Evolutionary conservation across 2,113 vertebrate species (phyloP), one percentile per base, ranked within the genome.

Genomic region (Progne subis): DNA sequence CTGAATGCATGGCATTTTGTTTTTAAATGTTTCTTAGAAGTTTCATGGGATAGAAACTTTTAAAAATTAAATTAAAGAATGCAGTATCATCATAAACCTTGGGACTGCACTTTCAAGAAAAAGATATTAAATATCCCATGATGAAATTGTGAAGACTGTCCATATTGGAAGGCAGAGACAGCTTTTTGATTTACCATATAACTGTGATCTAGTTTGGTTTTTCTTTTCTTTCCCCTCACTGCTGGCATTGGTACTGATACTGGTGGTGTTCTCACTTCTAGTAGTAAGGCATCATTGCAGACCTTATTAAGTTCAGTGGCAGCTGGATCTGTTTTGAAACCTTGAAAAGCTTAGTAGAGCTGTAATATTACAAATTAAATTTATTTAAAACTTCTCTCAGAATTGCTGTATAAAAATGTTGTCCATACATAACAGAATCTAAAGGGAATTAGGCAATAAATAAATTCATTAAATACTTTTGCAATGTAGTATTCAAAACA

Each of bases 371-470:
- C 59, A 60, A 89, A 37, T 92, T 67, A 81, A 74, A 32, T 82
- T 44, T 84, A 52, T 91, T 84, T 69, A 56, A 74, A 37, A 1
- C 8, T 72, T 84, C 71, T 84, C 15, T 87, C 57, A 84, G 74
- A 68, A 55, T 76, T 81, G 34, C 82, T 59, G 5, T 43, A 29
- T 86, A 64, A 94, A 92, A 95, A 46, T 79, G 16, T 80, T 88
- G 53, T 67, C 49, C 57, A 19, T 90, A 83, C 46, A 10, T 90
- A 92, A 43, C 32, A 88, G 81, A 88, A 86, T 76, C 74, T 94
- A 76, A 95, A 89, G 72, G 57, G 81, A 90, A 46, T 52, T 89
- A 83, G 67, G 43, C 82, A 97, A 87, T 88, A 92, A 95, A 88
- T 90, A 67, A 90, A 60, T 90, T 78, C 41, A 77, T 92, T 80